Evolutionary conservation across 92 coral and sea anemone genomes (phyloP).

Genomic region (Blastomussa wellsi): DNA sequence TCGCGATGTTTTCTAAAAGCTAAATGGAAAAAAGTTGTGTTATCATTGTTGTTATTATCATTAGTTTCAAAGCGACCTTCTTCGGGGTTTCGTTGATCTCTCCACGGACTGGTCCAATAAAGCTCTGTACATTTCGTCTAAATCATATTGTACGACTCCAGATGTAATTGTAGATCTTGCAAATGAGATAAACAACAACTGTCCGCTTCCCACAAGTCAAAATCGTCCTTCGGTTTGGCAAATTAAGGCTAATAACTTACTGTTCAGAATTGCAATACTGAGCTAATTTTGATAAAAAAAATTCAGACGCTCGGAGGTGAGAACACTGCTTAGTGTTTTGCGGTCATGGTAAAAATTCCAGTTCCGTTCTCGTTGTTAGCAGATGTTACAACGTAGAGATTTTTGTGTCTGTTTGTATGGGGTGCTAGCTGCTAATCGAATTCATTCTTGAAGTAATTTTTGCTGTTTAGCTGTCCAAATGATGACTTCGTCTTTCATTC

Average conservation of each 20-base stretch:
- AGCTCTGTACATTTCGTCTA: slow-evolving; percentile 48
- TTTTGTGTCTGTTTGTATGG: slow-evolving; percentile 1
- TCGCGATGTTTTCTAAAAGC: slow-evolving; percentile 5
- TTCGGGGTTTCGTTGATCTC: slow-evolving; percentile 3
- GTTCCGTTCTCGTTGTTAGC: background rate
- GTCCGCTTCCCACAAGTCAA: slow-evolving; percentile 78
- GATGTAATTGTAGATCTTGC: slow-evolving; percentile 73
- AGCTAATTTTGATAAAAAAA: slow-evolving; percentile 71
- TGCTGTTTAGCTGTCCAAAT: slow-evolving; percentile 21
- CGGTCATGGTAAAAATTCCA: slow-evolving; percentile 18
- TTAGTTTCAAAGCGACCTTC: slow-evolving; percentile 6
- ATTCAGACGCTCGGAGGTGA: background rate
- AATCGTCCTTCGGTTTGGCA: slow-evolving; percentile 67
- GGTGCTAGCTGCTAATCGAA: slow-evolving; percentile 10
- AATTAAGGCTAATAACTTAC: slow-evolving; percentile 67
- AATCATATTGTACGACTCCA: slow-evolving; percentile 55
- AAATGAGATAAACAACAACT: slow-evolving; percentile 78
- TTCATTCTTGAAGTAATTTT: slow-evolving; percentile 12
- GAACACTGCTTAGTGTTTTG: slow-evolving; percentile 22
- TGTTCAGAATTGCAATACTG: slow-evolving; percentile 66
- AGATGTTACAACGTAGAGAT: slow-evolving; percentile 24
- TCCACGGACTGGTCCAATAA: background rate
- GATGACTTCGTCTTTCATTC: background rate
- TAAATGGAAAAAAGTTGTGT: background rate
- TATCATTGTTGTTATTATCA: background rate